These are phyloP conservation scores for Mionectes olivaceus DNA, from an alignment of 2,797 vertebrate genomes.

Conservation along the genomic window DNA sequence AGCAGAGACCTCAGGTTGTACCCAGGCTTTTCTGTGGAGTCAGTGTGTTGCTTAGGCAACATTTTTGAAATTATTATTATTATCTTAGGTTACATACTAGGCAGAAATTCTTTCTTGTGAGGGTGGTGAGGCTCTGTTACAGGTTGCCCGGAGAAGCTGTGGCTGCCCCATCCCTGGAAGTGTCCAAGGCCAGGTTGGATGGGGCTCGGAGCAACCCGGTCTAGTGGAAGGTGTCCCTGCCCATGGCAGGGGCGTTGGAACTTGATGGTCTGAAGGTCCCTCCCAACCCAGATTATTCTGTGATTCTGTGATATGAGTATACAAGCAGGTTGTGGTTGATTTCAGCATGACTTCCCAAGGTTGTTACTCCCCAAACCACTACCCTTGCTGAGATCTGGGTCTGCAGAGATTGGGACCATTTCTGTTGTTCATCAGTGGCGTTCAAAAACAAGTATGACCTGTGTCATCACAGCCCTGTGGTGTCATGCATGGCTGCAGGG, in stretches of 20 bases:
- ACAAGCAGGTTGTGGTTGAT: rapidly evolving
- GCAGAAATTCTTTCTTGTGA: background rate
- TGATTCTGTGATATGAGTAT: background rate
- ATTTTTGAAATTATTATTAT: background rate
- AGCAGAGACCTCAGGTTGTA: background rate
- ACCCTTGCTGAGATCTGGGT: background rate
- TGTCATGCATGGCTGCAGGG: background rate
- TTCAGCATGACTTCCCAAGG: background rate
- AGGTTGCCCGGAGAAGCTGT: background rate
- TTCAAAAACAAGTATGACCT: background rate
- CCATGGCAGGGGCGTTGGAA: no score
- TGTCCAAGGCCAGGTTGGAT: rapidly evolving
- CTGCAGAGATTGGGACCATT: background rate
- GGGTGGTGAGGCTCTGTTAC: background rate
- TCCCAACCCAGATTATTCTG: background rate
- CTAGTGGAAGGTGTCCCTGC: background rate
- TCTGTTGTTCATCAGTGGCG: background rate
- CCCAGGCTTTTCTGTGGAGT: background rate
- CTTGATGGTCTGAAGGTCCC: no score
- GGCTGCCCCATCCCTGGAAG: background rate
- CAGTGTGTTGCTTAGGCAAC: background rate
- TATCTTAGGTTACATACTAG: background rate
- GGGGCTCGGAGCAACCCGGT: background rate
- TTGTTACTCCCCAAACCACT: rapidly evolving
- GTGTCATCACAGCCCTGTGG: background rate